Evolutionary conservation across 2,113 vertebrate species (phyloP).

Genomic region (Neolamprologus variostigma): DNA sequence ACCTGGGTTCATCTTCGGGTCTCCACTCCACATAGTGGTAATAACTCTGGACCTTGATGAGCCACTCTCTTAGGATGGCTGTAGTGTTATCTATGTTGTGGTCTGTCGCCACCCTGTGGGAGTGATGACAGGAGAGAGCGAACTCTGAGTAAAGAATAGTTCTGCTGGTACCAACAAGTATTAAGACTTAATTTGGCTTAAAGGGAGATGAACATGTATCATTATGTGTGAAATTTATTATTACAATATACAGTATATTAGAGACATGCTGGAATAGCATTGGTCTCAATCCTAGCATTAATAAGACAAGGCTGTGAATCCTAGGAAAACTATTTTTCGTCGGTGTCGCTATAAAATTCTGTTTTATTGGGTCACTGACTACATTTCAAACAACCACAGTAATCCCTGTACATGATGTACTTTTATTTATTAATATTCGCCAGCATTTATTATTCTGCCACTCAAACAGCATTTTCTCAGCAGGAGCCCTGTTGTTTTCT

Average conservation of each 20-base stretch:
- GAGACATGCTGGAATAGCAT: neutral
- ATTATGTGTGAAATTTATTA: neutral
- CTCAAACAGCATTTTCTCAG: neutral
- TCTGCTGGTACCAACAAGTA: neutral
- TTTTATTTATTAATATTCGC: neutral
- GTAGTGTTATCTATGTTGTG: slow-evolving; percentile 84
- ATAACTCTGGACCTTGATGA: slow-evolving; percentile 75
- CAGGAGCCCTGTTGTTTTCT: neutral
- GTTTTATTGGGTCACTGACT: neutral
- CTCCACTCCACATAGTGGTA: slow-evolving; percentile 89
- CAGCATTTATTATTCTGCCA: neutral
- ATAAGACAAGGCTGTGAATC: neutral
- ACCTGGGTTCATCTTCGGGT: slow-evolving; percentile 79
- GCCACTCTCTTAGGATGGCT: slow-evolving; percentile 80
- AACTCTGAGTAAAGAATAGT: neutral
- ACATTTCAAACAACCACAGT: neutral
- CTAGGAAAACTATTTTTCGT: neutral
- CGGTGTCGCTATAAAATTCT: neutral
- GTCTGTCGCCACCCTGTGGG: slow-evolving; percentile 84
- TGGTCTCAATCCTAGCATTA: neutral
- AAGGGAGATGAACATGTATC: neutral
- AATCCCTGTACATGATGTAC: neutral
- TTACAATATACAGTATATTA: neutral
- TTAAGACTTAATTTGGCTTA: neutral
- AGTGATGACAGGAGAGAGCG: neutral